These are phyloP conservation scores for Autographa pulchrina DNA, from an alignment of 2,888 invertebrate genomes.

Conservation along the genomic window DNA sequence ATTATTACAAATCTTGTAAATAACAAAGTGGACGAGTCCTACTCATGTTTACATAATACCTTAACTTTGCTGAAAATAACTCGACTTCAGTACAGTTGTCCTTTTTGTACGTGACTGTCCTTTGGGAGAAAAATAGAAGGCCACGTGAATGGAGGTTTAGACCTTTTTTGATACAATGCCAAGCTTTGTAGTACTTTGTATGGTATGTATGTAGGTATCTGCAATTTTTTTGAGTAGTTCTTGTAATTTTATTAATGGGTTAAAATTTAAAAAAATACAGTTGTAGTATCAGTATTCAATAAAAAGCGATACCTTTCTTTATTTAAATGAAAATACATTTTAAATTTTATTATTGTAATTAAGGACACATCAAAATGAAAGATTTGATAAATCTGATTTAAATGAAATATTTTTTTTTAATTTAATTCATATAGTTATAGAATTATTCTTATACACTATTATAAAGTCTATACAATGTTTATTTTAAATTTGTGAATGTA, in stretches of 20 bases:
- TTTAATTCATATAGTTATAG: too few species aligned
- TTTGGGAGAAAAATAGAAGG: slow-evolving; percentile 10
- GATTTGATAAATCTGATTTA: too few species aligned
- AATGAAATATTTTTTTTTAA: too few species aligned
- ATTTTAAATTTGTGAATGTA: too few species aligned
- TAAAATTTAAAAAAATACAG: not conserved
- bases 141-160: slow-evolving; percentile 15
- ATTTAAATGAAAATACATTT: too few species aligned
- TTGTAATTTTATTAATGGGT: not conserved
- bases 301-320: too few species aligned
- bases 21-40: slow-evolving; percentile 19
- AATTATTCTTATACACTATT: too few species aligned
- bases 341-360: too few species aligned
- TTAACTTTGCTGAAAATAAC: slow-evolving; percentile 26
- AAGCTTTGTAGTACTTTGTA: not conserved
- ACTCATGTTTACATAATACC: slow-evolving; percentile 13
- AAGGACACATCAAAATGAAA: too few species aligned
- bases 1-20: slow-evolving; percentile 41
- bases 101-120: slow-evolving; percentile 45
- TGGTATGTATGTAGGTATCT: not conserved
- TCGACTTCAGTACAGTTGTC: slow-evolving; percentile 11
- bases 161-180: slow-evolving; percentile 24
- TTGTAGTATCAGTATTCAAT: too few species aligned
- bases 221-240: not conserved
- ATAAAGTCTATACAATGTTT: too few species aligned